A percentile compares a stretch with the other conserved stretches of the same genome.
Evolutionary conservation across 2,113 vertebrate species (phyloP).

Genomic region (Mesoclemmys tuberculata): DNA sequence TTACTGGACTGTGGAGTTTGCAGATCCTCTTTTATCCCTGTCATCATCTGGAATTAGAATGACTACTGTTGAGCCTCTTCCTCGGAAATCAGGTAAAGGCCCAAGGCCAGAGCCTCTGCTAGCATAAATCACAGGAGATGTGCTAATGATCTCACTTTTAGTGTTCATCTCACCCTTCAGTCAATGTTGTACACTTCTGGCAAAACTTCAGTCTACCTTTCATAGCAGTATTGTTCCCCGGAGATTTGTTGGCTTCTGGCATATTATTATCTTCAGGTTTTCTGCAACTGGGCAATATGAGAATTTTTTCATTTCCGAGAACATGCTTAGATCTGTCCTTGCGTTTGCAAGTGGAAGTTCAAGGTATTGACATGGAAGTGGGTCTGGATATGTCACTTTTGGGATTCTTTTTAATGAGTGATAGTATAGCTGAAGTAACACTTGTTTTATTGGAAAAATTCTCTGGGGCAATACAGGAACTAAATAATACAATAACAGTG

Average conservation of each 20-base stretch:
- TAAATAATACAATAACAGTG: neutral
- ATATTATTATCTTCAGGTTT: fast-evolving
- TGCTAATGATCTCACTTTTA: neutral
- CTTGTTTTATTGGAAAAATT: neutral
- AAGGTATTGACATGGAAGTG: fast-evolving
- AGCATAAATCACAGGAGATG: neutral
- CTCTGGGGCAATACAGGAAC: neutral
- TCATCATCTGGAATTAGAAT: neutral
- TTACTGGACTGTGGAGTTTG: neutral
- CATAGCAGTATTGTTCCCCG: neutral
- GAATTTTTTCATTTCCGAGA: neutral
- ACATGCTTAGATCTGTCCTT: neutral
- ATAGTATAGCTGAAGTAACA: neutral
- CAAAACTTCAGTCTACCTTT: neutral
- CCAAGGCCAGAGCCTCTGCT: neutral
- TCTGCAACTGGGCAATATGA: neutral
- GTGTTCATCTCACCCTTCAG: neutral
- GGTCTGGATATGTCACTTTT: neutral
- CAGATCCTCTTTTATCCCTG: neutral
- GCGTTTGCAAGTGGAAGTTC: neutral
- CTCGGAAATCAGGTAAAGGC: neutral
- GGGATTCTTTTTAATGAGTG: neutral
- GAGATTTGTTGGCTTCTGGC: neutral
- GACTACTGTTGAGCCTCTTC: neutral
- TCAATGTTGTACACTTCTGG: neutral